phyloP scores from a whole-genome alignment of 2,797 vertebrate species.

The Sternotherus odoratus region DNA sequence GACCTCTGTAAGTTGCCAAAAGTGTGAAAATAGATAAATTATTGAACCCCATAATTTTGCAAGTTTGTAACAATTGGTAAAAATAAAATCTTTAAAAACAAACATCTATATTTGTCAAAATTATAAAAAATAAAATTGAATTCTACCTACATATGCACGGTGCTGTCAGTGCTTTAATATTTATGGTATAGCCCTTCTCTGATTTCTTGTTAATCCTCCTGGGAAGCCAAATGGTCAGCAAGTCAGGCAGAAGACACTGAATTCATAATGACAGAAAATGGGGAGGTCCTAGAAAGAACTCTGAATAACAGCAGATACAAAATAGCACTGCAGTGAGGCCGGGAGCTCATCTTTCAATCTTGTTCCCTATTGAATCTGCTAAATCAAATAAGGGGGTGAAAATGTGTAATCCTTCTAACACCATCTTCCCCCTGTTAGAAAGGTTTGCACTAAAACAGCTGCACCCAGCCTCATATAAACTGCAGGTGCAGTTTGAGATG shows the following conservation, averaged over 20 bases:
- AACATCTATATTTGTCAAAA: neutral
- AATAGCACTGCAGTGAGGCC: neutral
- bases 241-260: neutral
- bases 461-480: slow-evolving; percentile 1
- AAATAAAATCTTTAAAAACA: neutral
- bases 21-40: neutral
- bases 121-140: neutral
- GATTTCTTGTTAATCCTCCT: neutral
- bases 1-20: neutral
- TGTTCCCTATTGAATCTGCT: slow-evolving; percentile 14
- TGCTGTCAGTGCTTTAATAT: neutral
- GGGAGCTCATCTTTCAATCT: neutral
- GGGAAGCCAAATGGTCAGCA: neutral
- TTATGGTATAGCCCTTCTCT: neutral
- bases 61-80: neutral
- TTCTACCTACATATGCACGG: neutral
- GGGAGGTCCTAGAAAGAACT: neutral
- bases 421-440: neutral
- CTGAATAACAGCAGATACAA: neutral
- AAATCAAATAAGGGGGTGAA: neutral
- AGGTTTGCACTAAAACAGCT: slow-evolving; percentile 28
- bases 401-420: neutral
- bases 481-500: fast-evolving
- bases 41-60: neutral
- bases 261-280: neutral